A percentile compares a stretch with the other conserved stretches of the same genome.
These are phyloP conservation scores for Carassius carassius DNA, from an alignment of 2,113 vertebrate species.

Conservation along the genomic window DNA sequence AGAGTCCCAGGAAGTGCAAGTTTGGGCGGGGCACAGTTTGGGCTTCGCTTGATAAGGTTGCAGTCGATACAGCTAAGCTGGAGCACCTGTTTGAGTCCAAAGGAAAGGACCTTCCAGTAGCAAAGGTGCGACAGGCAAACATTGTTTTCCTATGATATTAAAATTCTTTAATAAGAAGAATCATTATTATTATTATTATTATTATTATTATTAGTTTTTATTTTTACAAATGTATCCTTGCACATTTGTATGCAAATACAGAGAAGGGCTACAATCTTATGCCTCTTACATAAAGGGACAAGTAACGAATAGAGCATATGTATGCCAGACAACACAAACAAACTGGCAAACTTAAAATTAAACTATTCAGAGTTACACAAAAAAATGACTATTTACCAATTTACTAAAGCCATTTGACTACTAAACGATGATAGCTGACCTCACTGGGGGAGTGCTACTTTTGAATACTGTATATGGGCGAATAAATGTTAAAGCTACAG, in stretches of 20 bases:
- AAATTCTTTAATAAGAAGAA: too few relatives aligned
- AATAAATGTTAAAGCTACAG: neutral
- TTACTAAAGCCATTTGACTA: neutral
- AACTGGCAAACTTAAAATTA: neutral
- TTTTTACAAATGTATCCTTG: too few relatives aligned
- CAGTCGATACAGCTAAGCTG: constrained; percentile 81
- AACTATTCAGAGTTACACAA: neutral
- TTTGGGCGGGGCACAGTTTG: constrained; percentile 88
- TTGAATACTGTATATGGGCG: neutral
- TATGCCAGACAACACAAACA: neutral
- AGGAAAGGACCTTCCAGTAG: constrained; percentile 82
- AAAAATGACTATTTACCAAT: neutral
- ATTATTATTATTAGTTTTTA: too few relatives aligned
- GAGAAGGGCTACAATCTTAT: too few relatives aligned
- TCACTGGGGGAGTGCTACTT: neutral
- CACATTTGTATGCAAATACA: too few relatives aligned
- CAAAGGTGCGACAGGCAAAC: constrained; percentile 79
- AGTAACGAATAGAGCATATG: neutral
- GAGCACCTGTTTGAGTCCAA: constrained; percentile 95
- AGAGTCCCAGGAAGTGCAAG: constrained; percentile 68
- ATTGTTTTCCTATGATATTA: neutral
- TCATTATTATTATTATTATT: too few relatives aligned
- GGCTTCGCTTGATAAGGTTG: constrained; percentile 86
- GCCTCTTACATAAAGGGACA: neutral
- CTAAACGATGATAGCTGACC: neutral